A percentile compares a stretch with the other conserved stretches of the same genome.
phyloP scores from a whole-genome alignment of 2,888 invertebrate genomes.

The Hipparchia semele region DNA sequence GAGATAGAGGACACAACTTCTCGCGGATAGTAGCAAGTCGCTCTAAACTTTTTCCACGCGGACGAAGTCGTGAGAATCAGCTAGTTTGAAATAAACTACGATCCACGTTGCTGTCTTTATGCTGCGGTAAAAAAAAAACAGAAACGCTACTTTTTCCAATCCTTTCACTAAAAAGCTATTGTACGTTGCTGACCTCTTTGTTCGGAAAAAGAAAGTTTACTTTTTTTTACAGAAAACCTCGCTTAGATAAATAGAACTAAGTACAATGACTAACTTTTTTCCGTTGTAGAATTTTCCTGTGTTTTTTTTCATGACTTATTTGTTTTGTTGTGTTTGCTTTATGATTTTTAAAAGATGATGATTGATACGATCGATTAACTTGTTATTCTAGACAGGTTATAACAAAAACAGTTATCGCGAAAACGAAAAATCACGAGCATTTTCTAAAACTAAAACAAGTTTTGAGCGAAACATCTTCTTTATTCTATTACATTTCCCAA shows the following conservation, averaged over 20 bases:
- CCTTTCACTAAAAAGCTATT: conserved; percentile 18
- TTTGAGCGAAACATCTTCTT: not conserved
- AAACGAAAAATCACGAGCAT: not conserved
- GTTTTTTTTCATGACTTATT: not conserved
- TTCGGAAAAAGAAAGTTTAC: conserved; percentile 18
- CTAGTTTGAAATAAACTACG: conserved; percentile 10
- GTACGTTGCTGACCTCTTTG: conserved; percentile 19
- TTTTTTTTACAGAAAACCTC: conserved; percentile 4
- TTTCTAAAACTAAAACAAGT: not conserved
- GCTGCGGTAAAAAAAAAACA: conserved; percentile 5
- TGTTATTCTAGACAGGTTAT: no score
- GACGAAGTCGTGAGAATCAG: not conserved
- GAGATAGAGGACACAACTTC: no score
- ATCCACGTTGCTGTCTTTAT: conserved; percentile 4
- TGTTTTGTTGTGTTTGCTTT: no score
- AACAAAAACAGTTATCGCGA: no score
- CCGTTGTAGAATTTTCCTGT: not conserved
- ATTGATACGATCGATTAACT: no score
- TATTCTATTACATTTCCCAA: not conserved
- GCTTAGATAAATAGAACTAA: conserved; percentile 19
- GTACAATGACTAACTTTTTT: conserved; percentile 12
- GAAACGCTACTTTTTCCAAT: conserved; percentile 14
- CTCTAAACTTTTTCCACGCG: no score
- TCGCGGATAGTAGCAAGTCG: not conserved
- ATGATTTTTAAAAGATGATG: no score